phyloP scores from a whole-genome alignment of 2,797 vertebrate genomes.

The Oryzias sinensis region DNA sequence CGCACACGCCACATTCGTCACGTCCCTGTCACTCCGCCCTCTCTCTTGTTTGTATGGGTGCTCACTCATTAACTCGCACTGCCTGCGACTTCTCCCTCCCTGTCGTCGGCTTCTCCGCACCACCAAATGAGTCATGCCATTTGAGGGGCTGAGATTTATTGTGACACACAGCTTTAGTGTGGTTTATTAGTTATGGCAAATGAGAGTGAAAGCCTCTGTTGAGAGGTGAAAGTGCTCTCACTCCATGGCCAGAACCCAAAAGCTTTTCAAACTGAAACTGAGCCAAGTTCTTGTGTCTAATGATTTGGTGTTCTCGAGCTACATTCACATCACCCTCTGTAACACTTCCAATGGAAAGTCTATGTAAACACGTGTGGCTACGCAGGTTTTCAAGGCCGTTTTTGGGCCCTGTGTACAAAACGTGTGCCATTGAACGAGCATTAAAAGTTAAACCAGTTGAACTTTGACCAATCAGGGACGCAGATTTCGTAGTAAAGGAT shows the following conservation, averaged over 20 bases:
- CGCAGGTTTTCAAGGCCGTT: too few species aligned
- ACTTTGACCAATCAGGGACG: too few species aligned
- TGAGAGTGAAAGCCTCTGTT: constrained; percentile 56
- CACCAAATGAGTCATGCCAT: constrained; percentile 58
- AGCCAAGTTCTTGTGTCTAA: constrained; percentile 61
- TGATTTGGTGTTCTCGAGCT: constrained; percentile 23
- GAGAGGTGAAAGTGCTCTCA: constrained; percentile 59
- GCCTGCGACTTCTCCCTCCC: constrained; percentile 16
- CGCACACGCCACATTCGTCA: constrained; percentile 50
- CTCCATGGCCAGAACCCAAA: constrained; percentile 46
- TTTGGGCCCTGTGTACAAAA: too few species aligned
- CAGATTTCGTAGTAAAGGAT: too few species aligned
- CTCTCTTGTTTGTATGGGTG: constrained; percentile 44
- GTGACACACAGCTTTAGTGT: constrained; percentile 54
- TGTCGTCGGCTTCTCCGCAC: constrained; percentile 39
- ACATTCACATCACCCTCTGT: too few species aligned
- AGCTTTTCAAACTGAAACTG: constrained; percentile 53
- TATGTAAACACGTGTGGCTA: too few species aligned
- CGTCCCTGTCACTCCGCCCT: constrained; percentile 31
- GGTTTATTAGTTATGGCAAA: constrained; percentile 71
- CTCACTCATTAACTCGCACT: constrained; percentile 52
- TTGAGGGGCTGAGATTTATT: constrained; percentile 58
- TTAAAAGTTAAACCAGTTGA: too few species aligned
- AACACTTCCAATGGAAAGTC: too few species aligned
- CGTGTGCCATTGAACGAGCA: too few species aligned